phyloP scores from a whole-genome alignment of 2,113 vertebrate species.

The Eretmochelys imbricata region DNA sequence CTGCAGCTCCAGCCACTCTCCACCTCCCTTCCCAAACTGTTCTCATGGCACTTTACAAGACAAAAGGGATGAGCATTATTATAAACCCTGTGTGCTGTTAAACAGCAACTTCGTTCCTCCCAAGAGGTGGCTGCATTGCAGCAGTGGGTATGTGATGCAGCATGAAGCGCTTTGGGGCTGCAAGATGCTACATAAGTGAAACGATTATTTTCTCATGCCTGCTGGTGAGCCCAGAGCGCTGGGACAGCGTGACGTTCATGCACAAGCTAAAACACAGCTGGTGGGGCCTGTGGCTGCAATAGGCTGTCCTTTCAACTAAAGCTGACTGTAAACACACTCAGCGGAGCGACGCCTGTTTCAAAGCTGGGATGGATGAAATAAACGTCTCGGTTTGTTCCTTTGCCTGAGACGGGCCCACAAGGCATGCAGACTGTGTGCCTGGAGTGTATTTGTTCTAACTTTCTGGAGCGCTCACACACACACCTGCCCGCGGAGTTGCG shows the following conservation, averaged over 20 bases:
- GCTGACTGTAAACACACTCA: not conserved
- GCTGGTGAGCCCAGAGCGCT: accelerated
- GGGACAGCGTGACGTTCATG: not conserved
- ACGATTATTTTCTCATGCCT: not conserved
- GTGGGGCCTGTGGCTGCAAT: not conserved
- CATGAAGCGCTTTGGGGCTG: not conserved
- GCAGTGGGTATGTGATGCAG: accelerated
- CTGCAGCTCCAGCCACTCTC: not conserved
- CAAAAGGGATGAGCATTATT: not conserved
- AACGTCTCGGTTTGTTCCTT: not conserved
- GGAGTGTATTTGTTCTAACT: not conserved
- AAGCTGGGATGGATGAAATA: not conserved
- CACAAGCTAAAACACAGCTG: not conserved
- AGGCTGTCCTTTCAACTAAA: not conserved
- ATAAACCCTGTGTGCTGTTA: not conserved
- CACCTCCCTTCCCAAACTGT: not conserved
- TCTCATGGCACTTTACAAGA: not conserved
- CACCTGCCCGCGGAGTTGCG: slow-evolving; percentile 58
- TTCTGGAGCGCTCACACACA: slow-evolving; percentile 13
- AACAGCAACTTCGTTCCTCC: not conserved
- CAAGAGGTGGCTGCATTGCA: accelerated
- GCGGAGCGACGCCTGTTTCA: not conserved
- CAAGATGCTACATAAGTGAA: accelerated
- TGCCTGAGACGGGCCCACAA: not conserved
- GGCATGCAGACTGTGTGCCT: not conserved